These are phyloP conservation scores for Pogonophryne albipinna DNA, from an alignment of 2,797 vertebrate species.

Conservation along the genomic window DNA sequence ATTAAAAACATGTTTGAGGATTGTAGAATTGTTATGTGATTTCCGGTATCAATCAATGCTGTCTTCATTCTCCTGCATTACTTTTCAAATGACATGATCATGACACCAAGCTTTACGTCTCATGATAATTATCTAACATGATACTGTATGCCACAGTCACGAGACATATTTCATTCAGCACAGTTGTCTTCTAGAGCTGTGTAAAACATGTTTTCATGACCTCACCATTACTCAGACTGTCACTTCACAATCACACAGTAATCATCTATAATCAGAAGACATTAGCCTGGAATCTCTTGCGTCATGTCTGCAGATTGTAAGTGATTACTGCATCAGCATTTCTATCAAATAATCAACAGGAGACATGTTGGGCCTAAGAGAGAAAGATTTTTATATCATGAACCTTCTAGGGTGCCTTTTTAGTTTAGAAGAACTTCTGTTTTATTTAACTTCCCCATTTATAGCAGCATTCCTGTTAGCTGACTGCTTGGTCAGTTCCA, in stretches of 20 bases:
- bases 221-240: not conserved
- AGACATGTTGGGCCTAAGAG: slow-evolving; percentile 8
- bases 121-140: no score
- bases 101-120: no score
- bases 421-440: not conserved
- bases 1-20: no score
- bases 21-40: no score
- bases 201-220: not conserved
- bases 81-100: no score
- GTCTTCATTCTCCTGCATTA: no score
- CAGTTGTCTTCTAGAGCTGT: not conserved
- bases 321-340: slow-evolving; percentile 20
- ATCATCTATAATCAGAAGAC: slow-evolving; percentile 30
- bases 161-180: no score
- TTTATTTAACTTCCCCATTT: not conserved
- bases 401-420: not conserved
- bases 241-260: not conserved
- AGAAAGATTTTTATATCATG: not conserved
- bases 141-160: no score
- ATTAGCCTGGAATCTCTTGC: not conserved
- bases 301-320: slow-evolving; percentile 15
- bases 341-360: slow-evolving; percentile 14
- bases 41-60: no score
- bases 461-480: not conserved
- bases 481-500: not conserved